Conservation (phyloP, 2,113 vertebrate species). For the Piprites chloris region DNA sequence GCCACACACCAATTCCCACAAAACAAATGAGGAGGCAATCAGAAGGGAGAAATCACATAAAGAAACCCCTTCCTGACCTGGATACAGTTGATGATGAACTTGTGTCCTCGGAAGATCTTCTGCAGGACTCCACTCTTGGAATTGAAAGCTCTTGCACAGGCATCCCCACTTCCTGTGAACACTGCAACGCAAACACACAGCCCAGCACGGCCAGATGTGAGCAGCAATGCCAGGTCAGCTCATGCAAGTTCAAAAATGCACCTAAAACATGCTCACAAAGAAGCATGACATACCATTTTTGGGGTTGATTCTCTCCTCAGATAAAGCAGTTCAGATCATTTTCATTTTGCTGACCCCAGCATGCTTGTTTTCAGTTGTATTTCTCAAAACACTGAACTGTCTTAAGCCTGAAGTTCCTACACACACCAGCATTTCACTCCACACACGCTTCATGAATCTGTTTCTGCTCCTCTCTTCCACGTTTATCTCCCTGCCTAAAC, state of each 20-base stretch:
- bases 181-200: constrained; percentile 63
- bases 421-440: background rate
- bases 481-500: background rate
- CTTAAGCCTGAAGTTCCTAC: background rate
- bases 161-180: constrained; percentile 82
- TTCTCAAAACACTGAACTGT: background rate
- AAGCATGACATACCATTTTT: fast-evolving
- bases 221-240: background rate
- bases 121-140: constrained; percentile 73
- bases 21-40: background rate
- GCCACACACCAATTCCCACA: background rate
- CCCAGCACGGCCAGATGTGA: background rate
- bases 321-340: background rate
- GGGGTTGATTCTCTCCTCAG: background rate
- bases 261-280: background rate
- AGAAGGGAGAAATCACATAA: background rate
- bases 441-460: background rate
- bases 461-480: background rate
- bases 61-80: constrained; percentile 68
- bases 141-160: constrained; percentile 80
- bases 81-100: constrained; percentile 81
- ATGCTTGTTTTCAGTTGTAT: background rate
- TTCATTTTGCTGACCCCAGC: background rate
- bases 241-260: fast-evolving
- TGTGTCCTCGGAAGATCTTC: constrained; percentile 80